phyloP scores from a whole-genome alignment of 2,797 vertebrate genomes.

The Xenopus petersii region DNA sequence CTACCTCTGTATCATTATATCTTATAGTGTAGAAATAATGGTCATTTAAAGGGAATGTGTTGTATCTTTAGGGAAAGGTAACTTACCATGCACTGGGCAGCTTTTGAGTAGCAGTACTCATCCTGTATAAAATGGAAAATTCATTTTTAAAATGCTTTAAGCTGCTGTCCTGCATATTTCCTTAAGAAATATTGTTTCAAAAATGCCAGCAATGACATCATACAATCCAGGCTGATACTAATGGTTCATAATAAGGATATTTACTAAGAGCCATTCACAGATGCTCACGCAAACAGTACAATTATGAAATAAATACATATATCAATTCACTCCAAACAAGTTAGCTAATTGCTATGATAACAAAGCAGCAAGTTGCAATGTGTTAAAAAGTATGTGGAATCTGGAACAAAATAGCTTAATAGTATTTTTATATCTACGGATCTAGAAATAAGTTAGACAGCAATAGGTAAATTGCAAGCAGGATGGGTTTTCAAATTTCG shows the following conservation, averaged over 20 bases:
- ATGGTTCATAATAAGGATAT: conserved; percentile 4
- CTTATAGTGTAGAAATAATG: too few species aligned
- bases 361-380: background rate
- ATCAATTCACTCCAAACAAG: background rate
- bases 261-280: background rate
- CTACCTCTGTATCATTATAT: too few species aligned
- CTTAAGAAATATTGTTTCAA: conserved; percentile 36
- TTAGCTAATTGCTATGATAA: background rate
- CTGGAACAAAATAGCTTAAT: background rate
- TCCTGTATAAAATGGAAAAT: conserved; percentile 50
- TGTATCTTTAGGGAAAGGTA: conserved; percentile 38
- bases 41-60: conserved; percentile 3
- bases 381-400: background rate
- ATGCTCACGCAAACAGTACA: background rate
- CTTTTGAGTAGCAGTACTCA: conserved; percentile 48
- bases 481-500: background rate
- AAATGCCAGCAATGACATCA: conserved; percentile 43
- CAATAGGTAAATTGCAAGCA: conserved; percentile 3
- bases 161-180: conserved; percentile 41
- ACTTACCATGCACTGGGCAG: conserved; percentile 48
- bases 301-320: conserved; percentile 2
- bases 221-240: conserved; percentile 33
- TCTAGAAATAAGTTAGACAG: background rate
- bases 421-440: background rate
- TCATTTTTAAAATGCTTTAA: conserved; percentile 43